Conservation (phyloP, 2,113 vertebrate species). For the Irena cyanogastra region DNA sequence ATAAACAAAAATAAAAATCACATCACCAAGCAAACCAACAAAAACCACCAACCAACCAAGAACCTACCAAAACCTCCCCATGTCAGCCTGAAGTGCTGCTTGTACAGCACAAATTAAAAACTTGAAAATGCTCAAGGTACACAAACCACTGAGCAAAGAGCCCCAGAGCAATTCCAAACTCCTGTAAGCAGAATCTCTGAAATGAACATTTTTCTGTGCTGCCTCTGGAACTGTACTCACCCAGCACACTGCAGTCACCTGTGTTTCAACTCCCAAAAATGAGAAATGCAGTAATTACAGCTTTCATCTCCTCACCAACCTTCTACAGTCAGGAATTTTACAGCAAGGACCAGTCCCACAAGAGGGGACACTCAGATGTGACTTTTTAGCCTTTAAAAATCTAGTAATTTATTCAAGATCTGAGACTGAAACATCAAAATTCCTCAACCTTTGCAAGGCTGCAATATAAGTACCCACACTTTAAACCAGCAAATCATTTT, state of each 20-base stretch:
- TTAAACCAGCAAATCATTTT: not conserved
- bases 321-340: not conserved
- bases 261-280: not conserved
- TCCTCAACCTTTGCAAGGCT: not conserved
- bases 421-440: not conserved
- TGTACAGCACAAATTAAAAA: not conserved
- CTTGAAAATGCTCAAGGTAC: not conserved
- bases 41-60: not conserved
- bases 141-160: not conserved
- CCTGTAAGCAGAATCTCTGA: not conserved
- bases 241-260: not conserved
- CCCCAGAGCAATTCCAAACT: not conserved
- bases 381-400: not conserved
- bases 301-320: not conserved
- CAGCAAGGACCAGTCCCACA: not conserved
- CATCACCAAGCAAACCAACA: not conserved
- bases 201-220: not conserved
- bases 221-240: not conserved
- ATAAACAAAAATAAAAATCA: not conserved
- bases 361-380: not conserved
- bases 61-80: not conserved
- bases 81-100: not conserved
- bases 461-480: not conserved
- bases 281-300: not conserved
- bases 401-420: not conserved